A percentile compares a stretch with the other conserved stretches of the same genome.
Evolutionary conservation across 2,888 invertebrate genomes (phyloP).

Genomic region (Papilio gigon): DNA sequence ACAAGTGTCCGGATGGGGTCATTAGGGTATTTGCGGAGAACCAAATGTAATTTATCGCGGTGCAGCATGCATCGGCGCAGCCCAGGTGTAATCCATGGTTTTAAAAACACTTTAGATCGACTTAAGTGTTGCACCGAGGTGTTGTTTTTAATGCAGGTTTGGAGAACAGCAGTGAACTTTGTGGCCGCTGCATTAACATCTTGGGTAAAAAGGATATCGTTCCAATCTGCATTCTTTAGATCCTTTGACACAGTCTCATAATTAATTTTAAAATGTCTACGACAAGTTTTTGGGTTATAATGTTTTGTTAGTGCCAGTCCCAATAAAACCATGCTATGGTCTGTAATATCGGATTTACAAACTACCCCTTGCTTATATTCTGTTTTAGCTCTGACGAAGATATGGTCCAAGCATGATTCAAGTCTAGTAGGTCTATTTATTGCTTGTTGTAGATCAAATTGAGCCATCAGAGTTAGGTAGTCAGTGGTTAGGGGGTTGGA

Average conservation of each 20-base stretch:
- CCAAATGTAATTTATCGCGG: neutral
- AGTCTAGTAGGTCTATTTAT: constrained; percentile 8
- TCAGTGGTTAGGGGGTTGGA: neutral
- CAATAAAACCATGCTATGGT: constrained; percentile 5
- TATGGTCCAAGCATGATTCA: constrained; percentile 5
- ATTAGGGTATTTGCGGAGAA: neutral
- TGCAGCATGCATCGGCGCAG: constrained; percentile 5
- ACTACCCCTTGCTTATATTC: neutral
- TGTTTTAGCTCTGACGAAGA: neutral
- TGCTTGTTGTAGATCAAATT: neutral
- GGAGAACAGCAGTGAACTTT: neutral
- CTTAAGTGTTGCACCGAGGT: neutral
- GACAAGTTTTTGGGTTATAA: neutral
- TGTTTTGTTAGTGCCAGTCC: neutral
- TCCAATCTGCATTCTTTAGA: neutral
- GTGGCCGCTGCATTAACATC: neutral
- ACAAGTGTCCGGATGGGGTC: neutral
- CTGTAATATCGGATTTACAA: constrained; percentile 7
- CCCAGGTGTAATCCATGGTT: constrained; percentile 21
- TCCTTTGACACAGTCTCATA: neutral
- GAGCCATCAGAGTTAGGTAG: constrained; percentile 9
- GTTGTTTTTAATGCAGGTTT: neutral
- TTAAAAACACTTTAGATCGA: neutral
- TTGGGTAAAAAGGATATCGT: neutral
- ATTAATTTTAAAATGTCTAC: neutral